These are phyloP conservation scores for Diarsia dahlii DNA, from an alignment of 2,888 invertebrate species.

Conservation along the genomic window DNA sequence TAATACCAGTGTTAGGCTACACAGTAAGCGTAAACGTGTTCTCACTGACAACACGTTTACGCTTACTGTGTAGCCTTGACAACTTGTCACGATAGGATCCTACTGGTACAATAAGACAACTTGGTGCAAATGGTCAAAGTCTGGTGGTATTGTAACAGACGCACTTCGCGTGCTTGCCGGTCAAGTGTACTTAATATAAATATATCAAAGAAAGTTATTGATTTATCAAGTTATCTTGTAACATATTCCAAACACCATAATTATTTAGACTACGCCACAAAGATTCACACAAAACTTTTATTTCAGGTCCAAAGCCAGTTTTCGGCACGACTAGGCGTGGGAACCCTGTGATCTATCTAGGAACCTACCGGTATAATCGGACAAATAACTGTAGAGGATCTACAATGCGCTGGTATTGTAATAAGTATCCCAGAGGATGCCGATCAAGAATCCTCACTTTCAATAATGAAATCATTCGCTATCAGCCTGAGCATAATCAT, in stretches of 20 bases:
- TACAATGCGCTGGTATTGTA: conserved; percentile 54
- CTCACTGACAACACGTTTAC: no score
- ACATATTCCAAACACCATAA: background rate
- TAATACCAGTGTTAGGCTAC: conserved; percentile 43
- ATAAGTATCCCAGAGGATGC: conserved; percentile 40
- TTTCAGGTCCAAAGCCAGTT: conserved; percentile 28
- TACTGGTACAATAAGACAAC: background rate
- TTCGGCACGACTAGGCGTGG: conserved; percentile 45
- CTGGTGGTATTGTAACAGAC: background rate
- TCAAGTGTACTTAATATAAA: background rate
- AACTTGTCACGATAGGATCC: conserved; percentile 8
- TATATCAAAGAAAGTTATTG: background rate
- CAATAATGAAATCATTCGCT: conserved; percentile 17
- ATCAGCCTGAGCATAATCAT: conserved; percentile 48
- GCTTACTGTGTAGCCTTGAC: no score
- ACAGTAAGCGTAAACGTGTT: conserved; percentile 47
- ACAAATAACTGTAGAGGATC: conserved; percentile 31
- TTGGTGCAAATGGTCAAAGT: background rate
- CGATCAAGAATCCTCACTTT: conserved; percentile 45
- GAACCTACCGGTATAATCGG: conserved; percentile 52
- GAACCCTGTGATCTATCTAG: conserved; percentile 56
- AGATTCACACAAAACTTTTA: background rate
- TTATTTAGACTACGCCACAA: background rate
- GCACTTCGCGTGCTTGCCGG: background rate
- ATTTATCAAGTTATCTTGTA: background rate